A percentile compares a stretch with the other conserved stretches of the same genome.
These are phyloP conservation scores for Ophioderma brevispina DNA, from an alignment of 35 echinoderm and acorn worm species.

Conservation along the genomic window DNA sequence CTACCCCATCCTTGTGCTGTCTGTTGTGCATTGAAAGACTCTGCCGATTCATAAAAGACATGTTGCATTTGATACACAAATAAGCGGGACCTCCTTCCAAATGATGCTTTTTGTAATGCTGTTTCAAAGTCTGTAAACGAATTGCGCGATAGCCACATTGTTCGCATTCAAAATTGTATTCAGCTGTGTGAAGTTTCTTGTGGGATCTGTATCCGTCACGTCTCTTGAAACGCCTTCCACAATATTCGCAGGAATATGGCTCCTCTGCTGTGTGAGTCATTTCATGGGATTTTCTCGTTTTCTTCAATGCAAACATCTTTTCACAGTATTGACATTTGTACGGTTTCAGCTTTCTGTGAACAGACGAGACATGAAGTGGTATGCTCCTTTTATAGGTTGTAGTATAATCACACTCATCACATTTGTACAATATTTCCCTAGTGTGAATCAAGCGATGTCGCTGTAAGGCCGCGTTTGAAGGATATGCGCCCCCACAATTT, in stretches of 20 bases:
- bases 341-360: background rate
- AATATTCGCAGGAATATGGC: background rate
- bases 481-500: background rate
- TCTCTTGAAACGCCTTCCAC: background rate
- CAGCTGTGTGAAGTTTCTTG: background rate
- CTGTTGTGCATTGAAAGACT: background rate
- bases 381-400: background rate
- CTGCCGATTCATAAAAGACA: background rate
- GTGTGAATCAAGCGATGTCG: background rate
- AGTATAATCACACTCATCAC: background rate
- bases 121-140: background rate
- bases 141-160: background rate
- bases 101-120: background rate
- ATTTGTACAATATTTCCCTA: background rate
- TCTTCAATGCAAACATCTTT: background rate
- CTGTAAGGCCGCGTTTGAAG: background rate
- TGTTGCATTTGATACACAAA: background rate
- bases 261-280: background rate
- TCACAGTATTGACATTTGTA: background rate
- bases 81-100: background rate
- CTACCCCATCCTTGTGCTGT: background rate
- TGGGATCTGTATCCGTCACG: background rate
- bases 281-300: background rate
- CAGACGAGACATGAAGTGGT: background rate
- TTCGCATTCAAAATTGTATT: background rate